Evolutionary conservation across 2,113 vertebrate species (phyloP), one percentile per base, ranked within the genome.

Genomic region (Progne subis): DNA sequence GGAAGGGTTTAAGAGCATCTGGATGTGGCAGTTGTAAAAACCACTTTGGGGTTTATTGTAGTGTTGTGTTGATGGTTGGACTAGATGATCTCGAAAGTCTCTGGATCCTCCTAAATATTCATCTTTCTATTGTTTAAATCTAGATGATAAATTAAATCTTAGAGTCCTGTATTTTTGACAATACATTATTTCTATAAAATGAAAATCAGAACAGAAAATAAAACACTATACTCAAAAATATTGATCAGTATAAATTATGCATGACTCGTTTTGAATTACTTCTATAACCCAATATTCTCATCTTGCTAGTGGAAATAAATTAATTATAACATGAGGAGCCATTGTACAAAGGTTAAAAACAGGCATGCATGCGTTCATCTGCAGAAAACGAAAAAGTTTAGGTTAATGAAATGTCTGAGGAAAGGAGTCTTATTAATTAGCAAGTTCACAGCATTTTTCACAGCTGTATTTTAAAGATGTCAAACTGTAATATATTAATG

Each of bases 401-500:
- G 93, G 95, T 96, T 97, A 97, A 97, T 97, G 88, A 96, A 96
- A 96, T 96, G 91, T 94, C 94, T 95, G 68, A 93, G 56, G 68
- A 87, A 94, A 47, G 82, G 63, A 86, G 37, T 78, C 84, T 92
- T 91, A 95, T 92, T 97, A 96, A 97, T 97, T 97, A 97, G 71
- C 96, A 94, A 50, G 93, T 95, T 95, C 92, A 84, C 93, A 95
- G 89, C 92, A 97, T 93, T 91, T 81, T 95, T 97, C 96, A 96
- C 91, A 97, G 91, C 90, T 94, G 89, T 96, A 97, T 95, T 97
- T 97, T 88, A 97, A 83, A 95, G 78, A 95, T 88, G 95, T 65
- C 92, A 95, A 96, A 53, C 81, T 86, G 68, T 43, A 92, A 95
- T 95, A 95, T 77, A 95, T 95, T 96, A 94, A 82, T 0, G 4